These are phyloP conservation scores for Malurus leucopterus DNA, from an alignment of 2,797 vertebrate genomes.

Conservation along the genomic window DNA sequence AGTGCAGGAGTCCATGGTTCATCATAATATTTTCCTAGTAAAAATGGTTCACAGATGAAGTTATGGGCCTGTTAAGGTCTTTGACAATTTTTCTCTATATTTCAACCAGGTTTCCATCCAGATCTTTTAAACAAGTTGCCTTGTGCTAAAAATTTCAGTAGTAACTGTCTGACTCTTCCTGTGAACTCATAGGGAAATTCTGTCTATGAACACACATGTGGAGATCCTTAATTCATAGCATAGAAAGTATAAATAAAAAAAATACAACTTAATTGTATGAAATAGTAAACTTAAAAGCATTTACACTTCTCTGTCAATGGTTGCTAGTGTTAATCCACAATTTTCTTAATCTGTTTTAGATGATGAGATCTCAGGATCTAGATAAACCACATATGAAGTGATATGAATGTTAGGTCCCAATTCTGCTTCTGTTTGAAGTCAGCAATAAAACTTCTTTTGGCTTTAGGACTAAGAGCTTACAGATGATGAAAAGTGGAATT, in stretches of 20 bases:
- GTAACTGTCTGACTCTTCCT: neutral
- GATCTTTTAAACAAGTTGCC: neutral
- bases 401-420: neutral
- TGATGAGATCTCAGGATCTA: neutral
- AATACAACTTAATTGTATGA: neutral
- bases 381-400: slow-evolving; percentile 26
- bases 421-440: slow-evolving; percentile 51
- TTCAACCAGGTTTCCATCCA: neutral
- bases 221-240: neutral
- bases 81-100: neutral
- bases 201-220: neutral
- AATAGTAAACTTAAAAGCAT: slow-evolving; percentile 2
- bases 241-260: neutral
- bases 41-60: slow-evolving; percentile 10
- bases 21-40: slow-evolving; percentile 8
- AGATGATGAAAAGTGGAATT: slow-evolving; percentile 35
- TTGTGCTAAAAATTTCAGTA: neutral
- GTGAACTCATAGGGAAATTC: neutral
- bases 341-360: slow-evolving; percentile 25
- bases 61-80: neutral
- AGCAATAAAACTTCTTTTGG: slow-evolving; percentile 32
- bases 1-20: neutral
- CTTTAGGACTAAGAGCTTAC: slow-evolving; percentile 15
- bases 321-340: neutral
- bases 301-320: neutral